These are phyloP conservation scores for Delichon dasypus DNA, from an alignment of 2,797 vertebrate genomes.

Conservation along the genomic window DNA sequence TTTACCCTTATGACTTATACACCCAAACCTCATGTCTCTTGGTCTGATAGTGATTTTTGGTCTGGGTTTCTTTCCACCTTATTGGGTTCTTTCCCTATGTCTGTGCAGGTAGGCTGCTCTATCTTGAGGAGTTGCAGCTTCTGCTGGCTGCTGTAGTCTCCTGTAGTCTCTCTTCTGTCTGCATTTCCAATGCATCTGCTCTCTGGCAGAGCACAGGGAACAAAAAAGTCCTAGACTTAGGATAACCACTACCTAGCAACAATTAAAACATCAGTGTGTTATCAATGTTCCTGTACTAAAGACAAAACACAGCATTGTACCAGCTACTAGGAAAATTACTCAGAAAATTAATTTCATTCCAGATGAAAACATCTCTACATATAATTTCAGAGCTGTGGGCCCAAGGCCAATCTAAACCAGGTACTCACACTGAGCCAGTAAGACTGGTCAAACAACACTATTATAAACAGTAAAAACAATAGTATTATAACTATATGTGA, in stretches of 20 bases:
- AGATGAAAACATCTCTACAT: background rate
- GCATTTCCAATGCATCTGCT: background rate
- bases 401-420: background rate
- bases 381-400: background rate
- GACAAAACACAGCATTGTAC: background rate
- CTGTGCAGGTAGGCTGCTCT: background rate
- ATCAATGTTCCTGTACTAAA: background rate
- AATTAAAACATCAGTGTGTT: background rate
- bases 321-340: background rate
- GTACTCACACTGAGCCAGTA: background rate
- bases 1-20: background rate
- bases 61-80: background rate
- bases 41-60: background rate
- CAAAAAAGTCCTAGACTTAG: too few species aligned
- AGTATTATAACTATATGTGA: background rate
- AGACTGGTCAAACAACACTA: background rate
- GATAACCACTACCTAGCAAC: background rate
- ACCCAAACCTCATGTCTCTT: accelerated
- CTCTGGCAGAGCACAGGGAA: background rate
- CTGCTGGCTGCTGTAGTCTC: background rate
- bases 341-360: background rate
- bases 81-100: background rate
- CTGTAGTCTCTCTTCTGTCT: background rate
- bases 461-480: too few species aligned
- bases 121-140: background rate